Percentiles rank a stretch among this genome's conserved stretches.
Evolutionary conservation across 2,888 invertebrate genomes (phyloP).

Genomic region (Dynastes tityus): DNA sequence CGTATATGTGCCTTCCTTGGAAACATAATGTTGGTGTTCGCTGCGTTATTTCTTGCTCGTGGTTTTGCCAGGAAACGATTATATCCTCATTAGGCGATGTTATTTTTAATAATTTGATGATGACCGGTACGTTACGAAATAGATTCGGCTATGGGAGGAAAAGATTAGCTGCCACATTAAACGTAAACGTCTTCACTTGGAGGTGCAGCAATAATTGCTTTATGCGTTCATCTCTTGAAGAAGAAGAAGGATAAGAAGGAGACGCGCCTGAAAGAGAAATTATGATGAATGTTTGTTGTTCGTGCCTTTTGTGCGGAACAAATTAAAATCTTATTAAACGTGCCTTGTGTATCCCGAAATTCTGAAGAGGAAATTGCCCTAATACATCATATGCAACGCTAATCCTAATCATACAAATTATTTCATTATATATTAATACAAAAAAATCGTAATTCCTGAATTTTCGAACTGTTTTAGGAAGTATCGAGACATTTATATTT

Average conservation of each 20-base stretch:
- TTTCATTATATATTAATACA: background rate
- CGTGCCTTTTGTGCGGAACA: conserved; percentile 43
- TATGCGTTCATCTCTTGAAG: conserved; percentile 36
- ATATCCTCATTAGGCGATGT: conserved; percentile 46
- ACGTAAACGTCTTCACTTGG: conserved; percentile 46
- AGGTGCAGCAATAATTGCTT: conserved; percentile 44
- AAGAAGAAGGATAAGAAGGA: background rate
- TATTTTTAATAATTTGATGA: conserved; percentile 47
- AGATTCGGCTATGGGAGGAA: conserved; percentile 41
- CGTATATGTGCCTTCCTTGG: background rate
- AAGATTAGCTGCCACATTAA: conserved; percentile 47
- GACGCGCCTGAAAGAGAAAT: conserved; percentile 39
- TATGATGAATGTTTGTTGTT: conserved; percentile 48
- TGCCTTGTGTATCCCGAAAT: conserved; percentile 21
- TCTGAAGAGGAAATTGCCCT: conserved; percentile 31
- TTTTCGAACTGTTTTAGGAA: no score
- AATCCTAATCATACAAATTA: conserved; percentile 19
- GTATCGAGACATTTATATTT: no score
- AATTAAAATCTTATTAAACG: conserved; percentile 47
- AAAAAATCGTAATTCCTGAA: no score
- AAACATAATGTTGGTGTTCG: background rate
- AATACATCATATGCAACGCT: conserved; percentile 29
- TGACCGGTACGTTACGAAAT: conserved; percentile 40
- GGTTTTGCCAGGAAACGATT: conserved; percentile 46
- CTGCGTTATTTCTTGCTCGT: conserved; percentile 1